These are phyloP conservation scores for Reinhardtius hippoglossoides DNA, from an alignment of 2,113 vertebrate species.

Conservation along the genomic window DNA sequence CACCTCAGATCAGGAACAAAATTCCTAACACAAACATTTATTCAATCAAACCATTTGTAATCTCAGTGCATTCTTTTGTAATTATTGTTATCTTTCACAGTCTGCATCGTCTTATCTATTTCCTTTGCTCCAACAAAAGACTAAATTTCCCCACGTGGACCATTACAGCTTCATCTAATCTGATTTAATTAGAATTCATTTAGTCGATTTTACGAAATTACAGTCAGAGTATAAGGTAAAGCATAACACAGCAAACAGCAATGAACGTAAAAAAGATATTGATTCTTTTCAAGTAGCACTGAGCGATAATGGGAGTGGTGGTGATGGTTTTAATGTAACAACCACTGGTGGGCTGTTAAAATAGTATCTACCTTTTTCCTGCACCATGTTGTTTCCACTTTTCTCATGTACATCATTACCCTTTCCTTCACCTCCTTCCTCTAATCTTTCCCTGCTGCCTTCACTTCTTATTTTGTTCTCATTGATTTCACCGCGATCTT, in stretches of 20 bases:
- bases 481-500: not conserved
- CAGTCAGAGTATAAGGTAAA: not conserved
- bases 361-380: not conserved
- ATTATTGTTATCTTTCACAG: conserved; percentile 26
- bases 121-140: conserved; percentile 2
- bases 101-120: conserved; percentile 25
- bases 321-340: conserved; percentile 2
- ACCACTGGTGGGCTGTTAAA: not conserved
- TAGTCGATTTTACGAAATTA: conserved; percentile 20
- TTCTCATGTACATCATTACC: not conserved
- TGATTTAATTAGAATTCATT: conserved; percentile 21
- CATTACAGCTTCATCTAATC: conserved; percentile 33
- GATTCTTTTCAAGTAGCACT: not conserved
- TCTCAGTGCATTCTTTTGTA: not conserved
- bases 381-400: not conserved
- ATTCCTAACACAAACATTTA: not conserved
- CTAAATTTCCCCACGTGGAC: not conserved
- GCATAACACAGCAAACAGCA: not conserved
- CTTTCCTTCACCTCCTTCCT: conserved; percentile 22
- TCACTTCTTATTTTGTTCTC: not conserved
- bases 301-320: not conserved
- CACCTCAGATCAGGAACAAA: not conserved
- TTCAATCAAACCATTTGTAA: conserved; percentile 3
- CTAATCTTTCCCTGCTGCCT: not conserved
- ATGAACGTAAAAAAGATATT: not conserved